Percentiles rank a stretch among this genome's conserved stretches.
Conservation (phyloP, 2,888 invertebrate species). For the Mimumesa dahlbomi region DNA sequence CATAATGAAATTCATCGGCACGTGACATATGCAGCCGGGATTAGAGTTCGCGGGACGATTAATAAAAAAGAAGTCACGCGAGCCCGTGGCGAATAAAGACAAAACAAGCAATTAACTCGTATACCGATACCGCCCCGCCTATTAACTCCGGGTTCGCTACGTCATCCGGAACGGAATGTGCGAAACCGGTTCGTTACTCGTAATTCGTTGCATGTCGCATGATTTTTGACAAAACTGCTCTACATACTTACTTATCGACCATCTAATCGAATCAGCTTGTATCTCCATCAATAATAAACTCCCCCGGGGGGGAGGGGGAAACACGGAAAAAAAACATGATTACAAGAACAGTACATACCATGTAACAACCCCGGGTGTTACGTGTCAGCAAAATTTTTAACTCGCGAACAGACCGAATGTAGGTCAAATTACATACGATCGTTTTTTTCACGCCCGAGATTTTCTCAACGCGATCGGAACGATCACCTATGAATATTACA, state of each 20-base stretch:
- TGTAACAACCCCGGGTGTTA: no score
- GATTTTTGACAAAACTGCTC: conserved; percentile 60
- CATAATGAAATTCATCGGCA: neutral
- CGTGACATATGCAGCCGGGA: conserved; percentile 6
- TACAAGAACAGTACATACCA: neutral
- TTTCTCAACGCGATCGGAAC: neutral
- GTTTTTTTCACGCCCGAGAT: neutral
- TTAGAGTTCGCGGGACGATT: conserved; percentile 23
- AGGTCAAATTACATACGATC: neutral
- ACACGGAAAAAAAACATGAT: neutral
- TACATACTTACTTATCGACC: conserved; percentile 3
- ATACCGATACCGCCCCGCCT: conserved; percentile 61
- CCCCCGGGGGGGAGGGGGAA: conserved; percentile 4
- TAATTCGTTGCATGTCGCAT: conserved; percentile 46
- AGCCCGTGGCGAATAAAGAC: conserved; percentile 21
- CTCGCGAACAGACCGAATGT: neutral
- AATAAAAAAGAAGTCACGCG: conserved; percentile 50
- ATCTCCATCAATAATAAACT: conserved; percentile 14
- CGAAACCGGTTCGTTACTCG: conserved; percentile 69
- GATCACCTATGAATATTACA: conserved; percentile 25
- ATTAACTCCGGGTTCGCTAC: conserved; percentile 58
- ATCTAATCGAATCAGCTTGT: conserved; percentile 19
- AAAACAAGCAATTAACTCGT: conserved; percentile 66
- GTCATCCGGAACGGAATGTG: conserved; percentile 64
- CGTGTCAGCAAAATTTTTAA: no score